A percentile compares a stretch with the other conserved stretches of the same genome.
phyloP scores from a whole-genome alignment of 2,888 invertebrate species.

The Tipula vernalis region DNA sequence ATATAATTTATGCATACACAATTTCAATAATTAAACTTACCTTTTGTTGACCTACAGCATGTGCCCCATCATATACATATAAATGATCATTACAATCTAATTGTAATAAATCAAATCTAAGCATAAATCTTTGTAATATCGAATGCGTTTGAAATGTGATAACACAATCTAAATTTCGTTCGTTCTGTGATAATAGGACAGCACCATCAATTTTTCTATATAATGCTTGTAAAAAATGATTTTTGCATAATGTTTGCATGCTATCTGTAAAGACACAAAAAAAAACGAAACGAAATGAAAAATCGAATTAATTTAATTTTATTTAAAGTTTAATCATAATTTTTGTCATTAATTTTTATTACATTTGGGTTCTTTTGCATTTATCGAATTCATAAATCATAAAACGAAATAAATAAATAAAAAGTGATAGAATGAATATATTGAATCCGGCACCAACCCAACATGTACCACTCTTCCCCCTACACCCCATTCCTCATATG shows the following conservation, averaged over 20 bases:
- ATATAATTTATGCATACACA: background rate
- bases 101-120: slow-evolving; percentile 82
- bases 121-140: slow-evolving; percentile 86
- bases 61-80: slow-evolving; percentile 85
- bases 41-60: slow-evolving; percentile 78
- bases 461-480: background rate
- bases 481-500: background rate
- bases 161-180: slow-evolving; percentile 80
- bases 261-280: slow-evolving; percentile 50
- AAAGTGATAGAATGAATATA: background rate
- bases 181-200: slow-evolving; percentile 79
- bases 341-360: background rate
- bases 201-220: slow-evolving; percentile 88
- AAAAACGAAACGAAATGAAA: background rate
- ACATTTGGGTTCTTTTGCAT: background rate
- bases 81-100: slow-evolving; percentile 91
- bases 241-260: slow-evolving; percentile 81
- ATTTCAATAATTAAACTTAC: slow-evolving; percentile 36
- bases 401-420: background rate
- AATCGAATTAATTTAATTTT: background rate
- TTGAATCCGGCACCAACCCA: background rate
- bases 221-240: slow-evolving; percentile 75
- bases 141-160: slow-evolving; percentile 92
- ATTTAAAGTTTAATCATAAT: background rate
- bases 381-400: background rate